Conservation (phyloP, 2,113 vertebrate genomes). For the Sciurus niger region DNA sequence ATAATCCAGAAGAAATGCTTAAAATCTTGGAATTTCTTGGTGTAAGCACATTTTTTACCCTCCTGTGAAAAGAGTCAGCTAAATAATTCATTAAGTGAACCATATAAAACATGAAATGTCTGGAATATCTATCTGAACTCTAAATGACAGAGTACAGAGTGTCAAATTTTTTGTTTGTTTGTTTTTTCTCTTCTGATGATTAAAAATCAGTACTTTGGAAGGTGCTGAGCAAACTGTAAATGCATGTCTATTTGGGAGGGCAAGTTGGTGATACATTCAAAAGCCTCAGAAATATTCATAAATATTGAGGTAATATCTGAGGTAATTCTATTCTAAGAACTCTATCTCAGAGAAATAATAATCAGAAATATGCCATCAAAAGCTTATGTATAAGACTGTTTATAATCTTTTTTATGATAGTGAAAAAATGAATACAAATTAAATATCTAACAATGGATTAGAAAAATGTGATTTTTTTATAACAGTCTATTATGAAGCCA, state of each 20-base stretch:
- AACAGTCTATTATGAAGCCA: constrained; percentile 60
- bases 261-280: background rate
- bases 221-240: constrained; percentile 12
- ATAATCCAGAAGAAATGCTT: background rate
- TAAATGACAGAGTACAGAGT: background rate
- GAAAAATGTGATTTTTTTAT: constrained; percentile 51
- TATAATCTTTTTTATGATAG: constrained; percentile 11
- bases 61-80: background rate
- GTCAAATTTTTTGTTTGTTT: background rate
- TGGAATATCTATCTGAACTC: background rate
- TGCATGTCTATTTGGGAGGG: background rate
- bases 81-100: constrained; percentile 45
- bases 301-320: background rate
- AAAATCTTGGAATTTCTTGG: background rate
- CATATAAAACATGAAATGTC: constrained; percentile 7
- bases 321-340: constrained; percentile 25
- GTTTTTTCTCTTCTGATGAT: background rate
- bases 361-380: background rate
- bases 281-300: constrained; percentile 57
- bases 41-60: background rate
- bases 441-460: constrained; percentile 59
- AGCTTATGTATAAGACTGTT: background rate
- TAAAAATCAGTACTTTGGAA: constrained; percentile 32
- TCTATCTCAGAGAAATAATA: constrained; percentile 5
- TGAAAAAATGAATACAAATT: constrained; percentile 64